Evolutionary conservation across 2,113 vertebrate genomes (phyloP).

Genomic region (Chloebia gouldiae): DNA sequence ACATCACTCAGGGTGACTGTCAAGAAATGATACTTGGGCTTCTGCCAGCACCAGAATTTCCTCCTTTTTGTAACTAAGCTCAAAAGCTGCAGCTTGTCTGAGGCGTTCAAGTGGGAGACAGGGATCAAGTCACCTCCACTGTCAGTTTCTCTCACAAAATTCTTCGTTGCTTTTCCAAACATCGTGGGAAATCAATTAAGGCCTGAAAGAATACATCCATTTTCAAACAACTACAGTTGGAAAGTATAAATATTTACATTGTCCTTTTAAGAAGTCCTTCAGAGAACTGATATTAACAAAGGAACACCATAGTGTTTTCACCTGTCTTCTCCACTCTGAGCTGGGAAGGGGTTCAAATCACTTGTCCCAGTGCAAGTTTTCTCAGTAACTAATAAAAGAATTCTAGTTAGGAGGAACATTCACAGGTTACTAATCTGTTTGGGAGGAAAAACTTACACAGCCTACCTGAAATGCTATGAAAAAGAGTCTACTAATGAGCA

Average conservation of each 20-base stretch:
- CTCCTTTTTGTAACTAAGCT: constrained; percentile 85
- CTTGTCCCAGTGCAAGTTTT: neutral
- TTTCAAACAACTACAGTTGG: neutral
- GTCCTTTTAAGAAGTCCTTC: neutral
- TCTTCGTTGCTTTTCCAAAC: constrained; percentile 91
- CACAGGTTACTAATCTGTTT: neutral
- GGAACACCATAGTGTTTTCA: neutral
- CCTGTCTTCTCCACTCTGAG: neutral
- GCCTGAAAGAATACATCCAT: neutral
- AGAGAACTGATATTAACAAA: neutral
- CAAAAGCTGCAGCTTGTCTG: constrained; percentile 77
- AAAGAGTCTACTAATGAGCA: neutral
- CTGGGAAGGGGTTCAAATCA: neutral
- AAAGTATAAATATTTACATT: neutral
- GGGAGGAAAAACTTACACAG: neutral
- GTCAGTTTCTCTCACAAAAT: constrained; percentile 88
- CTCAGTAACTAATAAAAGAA: neutral
- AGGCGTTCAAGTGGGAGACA: constrained; percentile 83
- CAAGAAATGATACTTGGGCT: constrained; percentile 83
- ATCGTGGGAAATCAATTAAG: constrained; percentile 67
- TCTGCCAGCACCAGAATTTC: constrained; percentile 89
- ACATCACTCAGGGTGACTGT: constrained; percentile 84
- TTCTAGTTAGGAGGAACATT: neutral
- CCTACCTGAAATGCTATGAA: constrained; percentile 7
- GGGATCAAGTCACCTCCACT: constrained; percentile 82